Conservation (phyloP, 2,113 vertebrate species). For the Athene cunicularia region DNA sequence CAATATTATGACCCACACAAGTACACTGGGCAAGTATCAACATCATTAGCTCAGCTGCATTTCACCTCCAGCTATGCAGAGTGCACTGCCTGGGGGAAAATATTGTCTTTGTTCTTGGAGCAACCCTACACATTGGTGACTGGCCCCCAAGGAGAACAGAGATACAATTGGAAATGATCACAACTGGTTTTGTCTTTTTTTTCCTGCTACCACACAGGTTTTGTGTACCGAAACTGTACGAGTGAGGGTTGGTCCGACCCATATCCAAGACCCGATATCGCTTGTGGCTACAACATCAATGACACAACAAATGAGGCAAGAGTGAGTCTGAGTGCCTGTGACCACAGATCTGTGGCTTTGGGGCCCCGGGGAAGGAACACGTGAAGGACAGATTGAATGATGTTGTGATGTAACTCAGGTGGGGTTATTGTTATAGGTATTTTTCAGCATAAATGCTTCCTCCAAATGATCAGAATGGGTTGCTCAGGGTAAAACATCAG, state of each 20-base stretch:
- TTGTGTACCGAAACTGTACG: slow-evolving; percentile 87
- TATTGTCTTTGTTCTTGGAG: background rate
- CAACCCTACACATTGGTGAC: background rate
- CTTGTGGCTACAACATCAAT: slow-evolving; percentile 83
- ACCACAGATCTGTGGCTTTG: background rate
- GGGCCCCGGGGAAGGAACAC: background rate
- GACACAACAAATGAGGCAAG: slow-evolving; percentile 69
- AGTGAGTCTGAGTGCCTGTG: slow-evolving; percentile 47
- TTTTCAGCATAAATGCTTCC: background rate
- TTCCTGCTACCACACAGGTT: slow-evolving; percentile 69
- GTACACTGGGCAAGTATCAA: slow-evolving; percentile 41
- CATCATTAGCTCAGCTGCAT: slow-evolving; percentile 1
- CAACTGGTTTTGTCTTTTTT: background rate
- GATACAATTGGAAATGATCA: background rate
- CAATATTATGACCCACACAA: slow-evolving; percentile 23
- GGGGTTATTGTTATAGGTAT: background rate
- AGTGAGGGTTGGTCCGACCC: slow-evolving; percentile 83
- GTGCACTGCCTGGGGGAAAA: background rate
- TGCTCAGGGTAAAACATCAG: background rate
- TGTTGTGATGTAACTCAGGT: background rate
- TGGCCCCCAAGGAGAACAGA: background rate
- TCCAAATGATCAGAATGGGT: background rate
- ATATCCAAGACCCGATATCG: slow-evolving; percentile 81
- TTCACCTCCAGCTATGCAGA: slow-evolving; percentile 31
- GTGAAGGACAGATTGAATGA: background rate